A percentile compares a stretch with the other conserved stretches of the same genome.
Evolutionary conservation across 2,113 vertebrate genomes (phyloP).

Genomic region (Prolemur simus): DNA sequence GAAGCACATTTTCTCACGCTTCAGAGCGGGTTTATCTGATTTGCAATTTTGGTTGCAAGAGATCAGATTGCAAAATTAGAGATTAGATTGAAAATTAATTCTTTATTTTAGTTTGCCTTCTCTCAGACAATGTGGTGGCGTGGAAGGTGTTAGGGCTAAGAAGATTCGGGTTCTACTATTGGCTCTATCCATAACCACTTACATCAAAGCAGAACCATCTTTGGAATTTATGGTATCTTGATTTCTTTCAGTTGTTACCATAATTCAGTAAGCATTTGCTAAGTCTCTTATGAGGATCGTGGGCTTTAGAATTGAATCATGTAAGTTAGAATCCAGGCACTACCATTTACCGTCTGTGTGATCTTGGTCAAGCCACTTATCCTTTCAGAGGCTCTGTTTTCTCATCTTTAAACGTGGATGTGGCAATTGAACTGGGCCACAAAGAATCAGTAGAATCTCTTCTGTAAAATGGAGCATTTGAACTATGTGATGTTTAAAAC

Average conservation of each 20-base stretch:
- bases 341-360: background rate
- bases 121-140: background rate
- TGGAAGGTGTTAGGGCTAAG: background rate
- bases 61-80: background rate
- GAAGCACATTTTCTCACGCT: background rate
- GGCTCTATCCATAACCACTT: background rate
- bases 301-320: background rate
- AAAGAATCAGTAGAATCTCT: background rate
- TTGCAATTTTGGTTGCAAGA: background rate
- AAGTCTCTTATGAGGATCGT: background rate
- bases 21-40: background rate
- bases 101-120: background rate
- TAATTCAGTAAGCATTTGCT: background rate
- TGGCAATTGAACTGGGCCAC: constrained; percentile 16
- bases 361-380: background rate
- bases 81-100: background rate
- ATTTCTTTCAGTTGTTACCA: background rate
- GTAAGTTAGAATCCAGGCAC: background rate
- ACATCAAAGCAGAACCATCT: background rate
- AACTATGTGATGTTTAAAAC: background rate
- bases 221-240: background rate
- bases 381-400: background rate
- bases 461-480: constrained; percentile 48
- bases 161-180: background rate
- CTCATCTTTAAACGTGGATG: background rate